Evolutionary conservation across 2,797 vertebrate species (phyloP).

Genomic region (Anolis apletophallus): DNA sequence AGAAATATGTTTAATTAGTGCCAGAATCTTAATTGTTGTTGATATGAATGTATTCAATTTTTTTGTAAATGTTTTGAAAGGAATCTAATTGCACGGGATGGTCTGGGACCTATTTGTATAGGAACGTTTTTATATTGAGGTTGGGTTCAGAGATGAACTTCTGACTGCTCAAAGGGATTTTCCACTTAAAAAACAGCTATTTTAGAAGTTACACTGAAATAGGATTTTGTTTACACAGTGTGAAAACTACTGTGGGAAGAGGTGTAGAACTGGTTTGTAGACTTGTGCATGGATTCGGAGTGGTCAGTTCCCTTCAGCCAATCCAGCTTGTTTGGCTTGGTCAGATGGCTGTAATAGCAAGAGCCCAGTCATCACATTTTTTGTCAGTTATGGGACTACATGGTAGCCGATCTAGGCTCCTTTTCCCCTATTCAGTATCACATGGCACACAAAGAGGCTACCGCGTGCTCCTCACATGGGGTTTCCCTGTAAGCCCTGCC

Average conservation of each 20-base stretch:
- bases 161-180: not conserved
- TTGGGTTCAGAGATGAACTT: not conserved
- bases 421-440: too few species aligned
- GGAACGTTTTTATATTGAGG: too few species aligned
- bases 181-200: not conserved
- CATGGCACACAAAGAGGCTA: too few species aligned
- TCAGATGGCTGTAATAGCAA: too few species aligned
- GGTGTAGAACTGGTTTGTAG: not conserved
- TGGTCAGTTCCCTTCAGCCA: too few species aligned
- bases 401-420: too few species aligned
- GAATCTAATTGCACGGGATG: not conserved
- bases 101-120: not conserved
- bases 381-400: too few species aligned
- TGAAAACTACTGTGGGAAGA: not conserved
- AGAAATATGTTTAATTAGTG: constrained; percentile 29
- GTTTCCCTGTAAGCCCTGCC: too few species aligned
- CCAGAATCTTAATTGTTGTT: constrained; percentile 15
- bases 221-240: not conserved
- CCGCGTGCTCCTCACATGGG: too few species aligned
- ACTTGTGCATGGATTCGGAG: too few species aligned
- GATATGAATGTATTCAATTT: constrained; percentile 5
- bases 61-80: not conserved
- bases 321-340: too few species aligned
- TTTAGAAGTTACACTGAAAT: not conserved
- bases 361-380: too few species aligned